Conservation (phyloP, 2,113 vertebrate species). For the Platycercus adscitus region DNA sequence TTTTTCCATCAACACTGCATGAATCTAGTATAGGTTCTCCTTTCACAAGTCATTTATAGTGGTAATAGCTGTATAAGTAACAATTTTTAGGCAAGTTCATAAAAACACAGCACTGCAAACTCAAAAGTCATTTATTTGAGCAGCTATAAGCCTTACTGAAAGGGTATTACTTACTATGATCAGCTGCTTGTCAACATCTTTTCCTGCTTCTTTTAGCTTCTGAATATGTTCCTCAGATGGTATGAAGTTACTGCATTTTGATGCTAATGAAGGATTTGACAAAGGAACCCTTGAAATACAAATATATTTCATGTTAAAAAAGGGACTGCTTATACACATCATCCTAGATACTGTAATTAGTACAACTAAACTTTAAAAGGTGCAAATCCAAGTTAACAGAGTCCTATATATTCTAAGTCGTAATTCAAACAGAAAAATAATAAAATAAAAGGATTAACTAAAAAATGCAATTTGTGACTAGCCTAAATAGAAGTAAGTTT, state of each 20-base stretch:
- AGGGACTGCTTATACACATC: background rate
- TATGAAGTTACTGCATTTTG: conserved; percentile 67
- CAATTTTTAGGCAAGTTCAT: background rate
- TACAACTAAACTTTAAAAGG: background rate
- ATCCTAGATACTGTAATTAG: background rate
- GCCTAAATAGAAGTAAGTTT: background rate
- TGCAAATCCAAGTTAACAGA: background rate
- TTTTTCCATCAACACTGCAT: background rate
- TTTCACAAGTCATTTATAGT: background rate
- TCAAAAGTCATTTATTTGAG: background rate
- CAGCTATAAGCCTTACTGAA: background rate
- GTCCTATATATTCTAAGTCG: background rate
- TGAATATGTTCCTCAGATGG: conserved; percentile 82
- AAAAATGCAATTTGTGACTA: background rate
- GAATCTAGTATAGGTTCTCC: background rate
- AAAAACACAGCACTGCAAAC: background rate
- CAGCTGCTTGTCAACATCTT: conserved; percentile 84
- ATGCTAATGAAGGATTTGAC: conserved; percentile 67
- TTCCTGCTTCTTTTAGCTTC: conserved; percentile 86
- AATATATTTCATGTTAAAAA: conserved; percentile 25
- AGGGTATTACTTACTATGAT: conserved; percentile 82
- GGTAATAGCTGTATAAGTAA: background rate
- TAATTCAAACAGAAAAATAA: background rate
- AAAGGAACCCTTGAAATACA: conserved; percentile 64
- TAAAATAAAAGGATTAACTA: background rate